phyloP scores from a whole-genome alignment of 1,140 invertebrate species.

The Condylostylus longicornis region DNA sequence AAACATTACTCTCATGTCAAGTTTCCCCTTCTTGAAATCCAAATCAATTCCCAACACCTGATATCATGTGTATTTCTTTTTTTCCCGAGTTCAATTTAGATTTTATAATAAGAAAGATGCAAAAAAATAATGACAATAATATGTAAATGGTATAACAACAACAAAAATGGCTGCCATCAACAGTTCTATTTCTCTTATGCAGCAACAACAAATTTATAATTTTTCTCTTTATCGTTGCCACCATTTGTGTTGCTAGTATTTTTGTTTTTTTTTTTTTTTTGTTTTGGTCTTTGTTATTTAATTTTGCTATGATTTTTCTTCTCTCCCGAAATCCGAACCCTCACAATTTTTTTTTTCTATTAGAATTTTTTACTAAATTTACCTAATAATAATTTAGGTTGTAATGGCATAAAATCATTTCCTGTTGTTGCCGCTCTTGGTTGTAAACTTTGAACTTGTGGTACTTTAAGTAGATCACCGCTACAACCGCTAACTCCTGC shows the following conservation, averaged over 20 bases:
- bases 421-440: conserved; percentile 49
- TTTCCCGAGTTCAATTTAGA: too few species aligned
- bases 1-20: too few species aligned
- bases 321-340: conserved; percentile 9
- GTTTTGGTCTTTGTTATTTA: conserved; percentile 9
- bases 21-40: too few species aligned
- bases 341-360: neutral
- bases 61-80: too few species aligned
- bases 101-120: too few species aligned
- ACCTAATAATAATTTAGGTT: conserved; percentile 42
- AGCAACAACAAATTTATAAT: conserved; percentile 2
- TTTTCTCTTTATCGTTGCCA: too few species aligned
- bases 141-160: conserved; percentile 3
- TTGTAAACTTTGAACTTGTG: conserved; percentile 35
- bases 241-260: neutral
- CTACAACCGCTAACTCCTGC: too few species aligned
- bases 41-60: too few species aligned
- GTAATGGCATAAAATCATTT: conserved; percentile 45
- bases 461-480: conserved; percentile 31
- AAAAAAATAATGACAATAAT: neutral
- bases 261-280: neutral
- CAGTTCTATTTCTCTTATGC: conserved; percentile 4
- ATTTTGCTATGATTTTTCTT: neutral
- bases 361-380: conserved; percentile 19
- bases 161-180: conserved; percentile 15